phyloP scores from a whole-genome alignment of 2,797 vertebrate genomes.

The Malacoctenus gilli region DNA sequence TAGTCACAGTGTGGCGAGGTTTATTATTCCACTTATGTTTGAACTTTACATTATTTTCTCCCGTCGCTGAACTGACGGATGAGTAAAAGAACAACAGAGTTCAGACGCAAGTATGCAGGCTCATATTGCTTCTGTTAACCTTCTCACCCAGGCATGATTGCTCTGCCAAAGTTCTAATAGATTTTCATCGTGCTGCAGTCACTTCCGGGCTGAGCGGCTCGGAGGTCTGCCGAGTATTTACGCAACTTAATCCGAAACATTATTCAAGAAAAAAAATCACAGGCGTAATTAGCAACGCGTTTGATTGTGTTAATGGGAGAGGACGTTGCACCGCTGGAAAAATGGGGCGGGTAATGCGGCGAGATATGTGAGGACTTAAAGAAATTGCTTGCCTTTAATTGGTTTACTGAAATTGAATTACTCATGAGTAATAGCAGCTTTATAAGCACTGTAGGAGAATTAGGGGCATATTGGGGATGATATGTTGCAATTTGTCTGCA shows the following conservation, averaged over 20 bases:
- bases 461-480: conserved; percentile 22
- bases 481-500: conserved; percentile 36
- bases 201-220: conserved; percentile 15
- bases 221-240: conserved; percentile 28
- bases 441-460: conserved; percentile 19
- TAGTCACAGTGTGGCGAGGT: background rate
- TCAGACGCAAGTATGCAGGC: conserved; percentile 42
- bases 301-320: conserved; percentile 34
- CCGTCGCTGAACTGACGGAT: background rate
- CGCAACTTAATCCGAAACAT: conserved; percentile 24
- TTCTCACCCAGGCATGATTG: conserved; percentile 42
- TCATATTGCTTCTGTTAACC: conserved; percentile 41
- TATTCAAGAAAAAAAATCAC: conserved; percentile 22
- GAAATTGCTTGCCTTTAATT: conserved; percentile 28
- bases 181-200: conserved; percentile 41
- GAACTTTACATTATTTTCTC: background rate
- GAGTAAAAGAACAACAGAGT: conserved; percentile 35
- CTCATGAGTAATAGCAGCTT: conserved; percentile 45
- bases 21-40: background rate
- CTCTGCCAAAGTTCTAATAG: conserved; percentile 42
- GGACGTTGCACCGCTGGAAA: conserved; percentile 17
- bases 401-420: conserved; percentile 27
- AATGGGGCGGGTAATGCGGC: conserved; percentile 3
- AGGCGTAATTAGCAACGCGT: conserved; percentile 31
- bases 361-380: conserved; percentile 23